These are phyloP conservation scores for Rhyacophila brunnea DNA, from an alignment of 1,140 invertebrate genomes.

Conservation along the genomic window DNA sequence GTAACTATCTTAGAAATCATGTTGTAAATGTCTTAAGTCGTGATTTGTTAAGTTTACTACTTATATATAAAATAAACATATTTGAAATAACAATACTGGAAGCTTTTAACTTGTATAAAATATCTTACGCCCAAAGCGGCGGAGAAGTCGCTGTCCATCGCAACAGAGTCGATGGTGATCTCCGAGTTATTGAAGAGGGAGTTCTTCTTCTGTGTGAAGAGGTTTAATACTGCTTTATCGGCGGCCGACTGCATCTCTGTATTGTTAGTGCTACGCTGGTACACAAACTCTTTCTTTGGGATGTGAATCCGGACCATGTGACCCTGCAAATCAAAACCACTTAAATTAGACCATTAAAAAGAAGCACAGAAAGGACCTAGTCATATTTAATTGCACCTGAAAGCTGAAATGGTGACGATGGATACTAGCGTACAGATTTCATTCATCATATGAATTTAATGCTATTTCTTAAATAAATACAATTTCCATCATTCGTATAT, in stretches of 20 bases:
- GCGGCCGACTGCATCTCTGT: constrained; percentile 25
- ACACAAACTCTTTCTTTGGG: constrained; percentile 31
- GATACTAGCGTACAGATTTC: no score
- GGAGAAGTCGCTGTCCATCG: constrained; percentile 22
- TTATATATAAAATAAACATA: not conserved
- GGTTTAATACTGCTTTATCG: constrained; percentile 32
- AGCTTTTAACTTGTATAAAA: not conserved
- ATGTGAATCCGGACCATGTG: constrained; percentile 36
- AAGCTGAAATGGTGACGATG: no score
- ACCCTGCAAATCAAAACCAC: no score
- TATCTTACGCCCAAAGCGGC: constrained; percentile 16
- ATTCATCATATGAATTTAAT: no score
- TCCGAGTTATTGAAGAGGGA: constrained; percentile 16
- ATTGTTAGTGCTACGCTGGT: not conserved
- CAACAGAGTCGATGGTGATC: constrained; percentile 16
- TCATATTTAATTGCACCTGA: no score
- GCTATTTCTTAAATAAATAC: no score
- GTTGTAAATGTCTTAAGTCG: no score
- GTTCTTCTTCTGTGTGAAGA: constrained; percentile 17
- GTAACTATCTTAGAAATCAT: no score
- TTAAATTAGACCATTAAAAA: no score
- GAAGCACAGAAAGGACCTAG: no score
- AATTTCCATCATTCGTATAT: no score
- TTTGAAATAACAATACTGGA: not conserved
- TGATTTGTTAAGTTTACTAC: no score